These are phyloP conservation scores for Drosophila carrolli DNA, from an alignment of 1,140 invertebrate genomes.

Conservation along the genomic window DNA sequence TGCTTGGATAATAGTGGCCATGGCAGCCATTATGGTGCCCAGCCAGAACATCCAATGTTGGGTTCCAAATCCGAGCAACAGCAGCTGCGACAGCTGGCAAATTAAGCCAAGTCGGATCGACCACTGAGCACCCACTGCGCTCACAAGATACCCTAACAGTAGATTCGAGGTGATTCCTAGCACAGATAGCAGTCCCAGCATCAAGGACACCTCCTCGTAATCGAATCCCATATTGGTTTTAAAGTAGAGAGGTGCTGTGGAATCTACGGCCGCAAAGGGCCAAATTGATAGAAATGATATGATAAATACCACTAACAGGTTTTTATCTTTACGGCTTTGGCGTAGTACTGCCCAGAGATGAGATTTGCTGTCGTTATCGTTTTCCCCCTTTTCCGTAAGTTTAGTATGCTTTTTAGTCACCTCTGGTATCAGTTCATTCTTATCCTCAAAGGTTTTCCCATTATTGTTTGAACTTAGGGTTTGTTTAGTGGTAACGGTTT, in stretches of 20 bases:
- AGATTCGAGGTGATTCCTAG: conserved; percentile 98
- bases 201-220: conserved; percentile 96
- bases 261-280: conserved; percentile 99
- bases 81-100: conserved; percentile 97
- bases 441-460: too few species aligned
- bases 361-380: background rate
- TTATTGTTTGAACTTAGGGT: too few species aligned
- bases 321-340: conserved; percentile 97
- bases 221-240: conserved; percentile 98
- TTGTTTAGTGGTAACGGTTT: too few species aligned
- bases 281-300: conserved; percentile 98
- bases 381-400: background rate
- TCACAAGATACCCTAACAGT: conserved; percentile 94
- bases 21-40: conserved; percentile 96
- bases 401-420: background rate
- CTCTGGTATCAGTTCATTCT: too few species aligned
- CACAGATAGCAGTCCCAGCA: conserved; percentile 98
- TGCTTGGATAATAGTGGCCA: conserved; percentile 98
- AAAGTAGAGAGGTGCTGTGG: conserved; percentile 99
- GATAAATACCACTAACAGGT: conserved; percentile 97
- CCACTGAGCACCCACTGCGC: conserved; percentile 94
- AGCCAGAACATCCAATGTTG: conserved; percentile 98
- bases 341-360: conserved; percentile 88
- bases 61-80: conserved; percentile 95
- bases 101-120: conserved; percentile 98